A percentile compares a stretch with the other conserved stretches of the same genome.
Evolutionary conservation across 1,140 invertebrate species (phyloP).

Genomic region (Plectrocnemia conspersa): DNA sequence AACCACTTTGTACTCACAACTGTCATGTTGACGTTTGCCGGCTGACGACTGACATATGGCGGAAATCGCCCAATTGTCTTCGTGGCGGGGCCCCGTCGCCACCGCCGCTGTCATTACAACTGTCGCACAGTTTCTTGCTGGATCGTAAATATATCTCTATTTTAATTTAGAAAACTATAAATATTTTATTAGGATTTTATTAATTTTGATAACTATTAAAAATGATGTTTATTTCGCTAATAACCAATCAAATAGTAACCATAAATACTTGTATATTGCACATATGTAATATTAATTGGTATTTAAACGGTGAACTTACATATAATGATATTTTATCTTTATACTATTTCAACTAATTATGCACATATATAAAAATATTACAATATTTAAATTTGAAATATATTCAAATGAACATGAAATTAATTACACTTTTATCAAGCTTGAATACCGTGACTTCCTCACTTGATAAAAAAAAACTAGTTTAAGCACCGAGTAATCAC

Average conservation of each 20-base stretch:
- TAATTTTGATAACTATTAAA: slow-evolving; percentile 6
- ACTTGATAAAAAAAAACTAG: neutral
- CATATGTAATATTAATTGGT: neutral
- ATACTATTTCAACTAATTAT: no score
- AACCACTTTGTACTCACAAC: no score
- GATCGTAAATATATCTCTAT: slow-evolving; percentile 53
- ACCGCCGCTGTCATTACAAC: slow-evolving; percentile 62
- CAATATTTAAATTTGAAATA: no score
- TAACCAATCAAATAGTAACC: no score
- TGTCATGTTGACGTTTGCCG: neutral
- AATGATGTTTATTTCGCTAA: neutral
- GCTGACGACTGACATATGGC: slow-evolving; percentile 6
- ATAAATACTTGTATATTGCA: slow-evolving; percentile 1
- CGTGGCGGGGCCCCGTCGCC: slow-evolving; percentile 37
- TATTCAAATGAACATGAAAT: no score
- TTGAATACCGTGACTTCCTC: no score
- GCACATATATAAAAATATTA: no score
- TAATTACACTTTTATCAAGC: no score
- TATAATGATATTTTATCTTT: no score
- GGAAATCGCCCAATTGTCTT: neutral
- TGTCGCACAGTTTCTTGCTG: slow-evolving; percentile 64
- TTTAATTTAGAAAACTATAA: slow-evolving; percentile 22
- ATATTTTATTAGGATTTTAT: slow-evolving; percentile 5
- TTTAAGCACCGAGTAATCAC: neutral
- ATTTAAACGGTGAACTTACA: neutral